Evolutionary conservation across 2,888 invertebrate genomes (phyloP).

Genomic region (Marronus borbonicus): DNA sequence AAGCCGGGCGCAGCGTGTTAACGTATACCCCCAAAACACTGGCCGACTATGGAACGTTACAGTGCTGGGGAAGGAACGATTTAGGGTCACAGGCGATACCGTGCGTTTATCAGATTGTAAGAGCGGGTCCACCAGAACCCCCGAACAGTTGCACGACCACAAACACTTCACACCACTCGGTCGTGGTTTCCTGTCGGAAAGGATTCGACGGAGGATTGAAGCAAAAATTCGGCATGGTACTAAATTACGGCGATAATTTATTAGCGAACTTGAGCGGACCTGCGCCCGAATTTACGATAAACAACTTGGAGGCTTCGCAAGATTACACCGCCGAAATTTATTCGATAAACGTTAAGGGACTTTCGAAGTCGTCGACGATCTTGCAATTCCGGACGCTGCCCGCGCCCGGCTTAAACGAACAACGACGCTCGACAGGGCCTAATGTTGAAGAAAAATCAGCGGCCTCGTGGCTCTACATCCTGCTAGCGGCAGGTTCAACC

Average conservation of each 20-base stretch:
- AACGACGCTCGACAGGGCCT: constrained; percentile 68
- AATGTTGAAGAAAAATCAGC: constrained; percentile 57
- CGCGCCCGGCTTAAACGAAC: constrained; percentile 70
- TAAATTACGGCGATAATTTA: constrained; percentile 64
- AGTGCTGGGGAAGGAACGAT: constrained; percentile 82
- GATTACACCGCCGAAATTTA: constrained; percentile 72
- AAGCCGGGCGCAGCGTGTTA: constrained; percentile 67
- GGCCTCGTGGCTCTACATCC: constrained; percentile 68
- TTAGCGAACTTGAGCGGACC: constrained; percentile 68
- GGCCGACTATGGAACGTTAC: constrained; percentile 84
- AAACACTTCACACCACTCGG: constrained; percentile 72
- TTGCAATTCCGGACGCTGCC: constrained; percentile 71
- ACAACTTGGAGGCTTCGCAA: constrained; percentile 71
- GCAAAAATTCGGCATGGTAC: constrained; percentile 70
- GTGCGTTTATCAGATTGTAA: constrained; percentile 83
- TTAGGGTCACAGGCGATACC: constrained; percentile 81
- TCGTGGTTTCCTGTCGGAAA: constrained; percentile 71
- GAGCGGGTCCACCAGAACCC: constrained; percentile 76
- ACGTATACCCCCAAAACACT: constrained; percentile 75
- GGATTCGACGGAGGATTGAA: constrained; percentile 74
- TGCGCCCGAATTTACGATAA: constrained; percentile 71
- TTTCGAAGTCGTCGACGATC: constrained; percentile 69
- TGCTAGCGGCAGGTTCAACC: constrained; percentile 68
- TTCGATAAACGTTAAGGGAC: constrained; percentile 79
- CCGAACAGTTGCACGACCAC: constrained; percentile 71